phyloP scores from a whole-genome alignment of 2,888 invertebrate genomes.

The Drosophila neutralis region DNA sequence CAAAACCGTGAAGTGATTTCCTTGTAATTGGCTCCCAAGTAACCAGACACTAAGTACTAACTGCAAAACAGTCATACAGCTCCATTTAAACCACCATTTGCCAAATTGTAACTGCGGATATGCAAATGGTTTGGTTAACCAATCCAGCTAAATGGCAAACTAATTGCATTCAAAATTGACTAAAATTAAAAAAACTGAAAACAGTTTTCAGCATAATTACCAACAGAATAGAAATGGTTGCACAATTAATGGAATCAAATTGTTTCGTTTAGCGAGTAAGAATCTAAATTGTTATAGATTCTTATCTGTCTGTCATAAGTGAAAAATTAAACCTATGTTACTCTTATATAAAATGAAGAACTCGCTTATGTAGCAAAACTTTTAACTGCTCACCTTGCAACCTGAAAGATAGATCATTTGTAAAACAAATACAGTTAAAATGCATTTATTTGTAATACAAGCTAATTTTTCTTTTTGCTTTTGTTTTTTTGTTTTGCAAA shows the following conservation, averaged over 20 bases:
- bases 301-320: background rate
- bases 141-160: conserved; percentile 27
- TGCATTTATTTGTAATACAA: conserved; percentile 16
- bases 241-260: conserved; percentile 4
- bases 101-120: conserved; percentile 59
- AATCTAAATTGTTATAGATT: background rate
- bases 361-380: background rate
- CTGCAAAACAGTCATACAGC: conserved; percentile 26
- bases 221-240: background rate
- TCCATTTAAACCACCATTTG: conserved; percentile 37
- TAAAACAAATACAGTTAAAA: conserved; percentile 4
- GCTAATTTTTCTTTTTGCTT: background rate
- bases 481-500: conserved; percentile 2
- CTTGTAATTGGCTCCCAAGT: conserved; percentile 55
- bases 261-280: conserved; percentile 2
- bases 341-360: background rate
- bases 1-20: conserved; percentile 46
- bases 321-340: background rate
- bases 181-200: conserved; percentile 32
- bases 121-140: conserved; percentile 48
- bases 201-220: conserved; percentile 38
- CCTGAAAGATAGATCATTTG: background rate
- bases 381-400: background rate
- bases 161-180: conserved; percentile 54
- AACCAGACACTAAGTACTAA: conserved; percentile 11